phyloP scores from a whole-genome alignment of 30 jellyfish, hydroid and myxozoan genomes.

The Pelagia noctiluca region DNA sequence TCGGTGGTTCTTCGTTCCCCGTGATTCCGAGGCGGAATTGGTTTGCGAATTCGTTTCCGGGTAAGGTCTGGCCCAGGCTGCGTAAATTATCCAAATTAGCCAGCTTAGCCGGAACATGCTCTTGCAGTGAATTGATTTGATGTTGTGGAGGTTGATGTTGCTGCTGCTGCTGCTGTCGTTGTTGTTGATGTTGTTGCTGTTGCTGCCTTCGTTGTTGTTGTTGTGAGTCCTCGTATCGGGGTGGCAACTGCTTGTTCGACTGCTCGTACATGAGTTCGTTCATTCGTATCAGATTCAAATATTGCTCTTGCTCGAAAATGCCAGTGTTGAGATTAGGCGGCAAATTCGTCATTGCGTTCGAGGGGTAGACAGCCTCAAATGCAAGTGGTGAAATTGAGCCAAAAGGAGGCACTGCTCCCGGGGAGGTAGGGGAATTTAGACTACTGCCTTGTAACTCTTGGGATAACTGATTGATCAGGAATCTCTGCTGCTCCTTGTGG shows the following conservation, averaged over 20 bases:
- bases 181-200: slow-evolving; percentile 42
- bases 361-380: slow-evolving; percentile 76
- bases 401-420: slow-evolving; percentile 71
- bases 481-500: slow-evolving; percentile 62
- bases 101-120: slow-evolving; percentile 39
- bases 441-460: slow-evolving; percentile 65
- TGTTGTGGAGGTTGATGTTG: slow-evolving; percentile 47
- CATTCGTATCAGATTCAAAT: slow-evolving; percentile 60
- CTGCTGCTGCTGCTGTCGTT: slow-evolving; percentile 28
- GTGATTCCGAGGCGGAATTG: slow-evolving; percentile 74
- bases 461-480: slow-evolving; percentile 45
- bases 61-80: slow-evolving; percentile 51
- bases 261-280: slow-evolving; percentile 66
- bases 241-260: slow-evolving; percentile 36
- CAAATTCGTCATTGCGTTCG: slow-evolving; percentile 22
- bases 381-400: slow-evolving; percentile 96
- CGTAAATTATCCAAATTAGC: not conserved
- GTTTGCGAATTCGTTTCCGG: slow-evolving; percentile 61
- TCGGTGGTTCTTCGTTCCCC: slow-evolving; percentile 65
- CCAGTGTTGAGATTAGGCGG: slow-evolving; percentile 7
- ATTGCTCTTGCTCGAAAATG: slow-evolving; percentile 53
- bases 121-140: slow-evolving; percentile 27
- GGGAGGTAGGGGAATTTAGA: slow-evolving; percentile 68
- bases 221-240: slow-evolving; percentile 41
- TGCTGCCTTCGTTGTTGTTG: slow-evolving; percentile 59